phyloP scores from a whole-genome alignment of 2,888 invertebrate species.

The Ectemnius lituratus region DNA sequence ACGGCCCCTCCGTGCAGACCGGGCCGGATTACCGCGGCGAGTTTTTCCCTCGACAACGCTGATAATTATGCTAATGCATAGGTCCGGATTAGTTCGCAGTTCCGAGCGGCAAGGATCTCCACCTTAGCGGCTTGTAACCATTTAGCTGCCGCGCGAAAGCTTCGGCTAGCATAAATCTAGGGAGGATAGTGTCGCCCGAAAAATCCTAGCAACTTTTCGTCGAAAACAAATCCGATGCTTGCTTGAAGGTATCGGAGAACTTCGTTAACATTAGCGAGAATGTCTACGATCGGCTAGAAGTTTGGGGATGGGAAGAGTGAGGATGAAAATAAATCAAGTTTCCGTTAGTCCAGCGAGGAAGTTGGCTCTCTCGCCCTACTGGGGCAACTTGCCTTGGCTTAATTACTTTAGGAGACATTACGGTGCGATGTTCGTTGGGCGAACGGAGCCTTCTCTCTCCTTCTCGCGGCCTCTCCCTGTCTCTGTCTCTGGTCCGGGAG shows the following conservation, averaged over 20 bases:
- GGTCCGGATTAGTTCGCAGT: slow-evolving; percentile 3
- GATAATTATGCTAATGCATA: slow-evolving; percentile 18
- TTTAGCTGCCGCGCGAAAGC: background rate
- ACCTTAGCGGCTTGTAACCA: background rate
- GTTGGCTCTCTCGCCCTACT: slow-evolving; percentile 37
- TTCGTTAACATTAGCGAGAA: slow-evolving; percentile 4
- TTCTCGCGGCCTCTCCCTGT: no score
- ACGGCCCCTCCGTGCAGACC: no score
- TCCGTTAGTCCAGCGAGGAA: slow-evolving; percentile 27
- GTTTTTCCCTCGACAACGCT: background rate
- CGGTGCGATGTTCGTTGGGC: slow-evolving; percentile 43
- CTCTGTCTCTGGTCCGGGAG: background rate
- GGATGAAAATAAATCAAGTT: slow-evolving; percentile 59
- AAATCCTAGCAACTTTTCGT: background rate
- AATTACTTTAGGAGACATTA: slow-evolving; percentile 67
- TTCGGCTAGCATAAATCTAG: slow-evolving; percentile 12
- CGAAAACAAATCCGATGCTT: slow-evolving; percentile 2
- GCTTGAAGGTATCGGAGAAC: background rate
- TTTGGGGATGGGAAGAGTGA: slow-evolving; percentile 6
- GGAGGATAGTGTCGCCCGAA: background rate
- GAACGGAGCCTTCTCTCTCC: slow-evolving; percentile 11
- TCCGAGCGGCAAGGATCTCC: background rate
- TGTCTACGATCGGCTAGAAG: slow-evolving; percentile 2
- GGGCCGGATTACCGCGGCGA: background rate
- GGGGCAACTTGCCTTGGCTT: slow-evolving; percentile 46